phyloP scores from a whole-genome alignment of 2,888 invertebrate genomes.

The Nomada hirtipes region DNA sequence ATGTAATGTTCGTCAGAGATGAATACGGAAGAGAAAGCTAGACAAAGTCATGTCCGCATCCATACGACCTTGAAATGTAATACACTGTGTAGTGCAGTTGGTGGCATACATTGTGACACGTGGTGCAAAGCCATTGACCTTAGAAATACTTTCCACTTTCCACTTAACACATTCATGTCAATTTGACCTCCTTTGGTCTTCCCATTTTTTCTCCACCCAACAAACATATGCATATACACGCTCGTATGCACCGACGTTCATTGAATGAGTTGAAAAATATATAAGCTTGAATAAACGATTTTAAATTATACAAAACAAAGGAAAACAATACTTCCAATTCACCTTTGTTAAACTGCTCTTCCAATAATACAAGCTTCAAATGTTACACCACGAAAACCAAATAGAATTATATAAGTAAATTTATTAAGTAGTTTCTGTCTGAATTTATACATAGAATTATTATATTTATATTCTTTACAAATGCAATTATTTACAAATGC shows the following conservation, averaged over 20 bases:
- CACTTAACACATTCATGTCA: constrained; percentile 28
- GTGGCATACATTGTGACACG: constrained; percentile 57
- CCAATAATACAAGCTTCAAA: too few species aligned
- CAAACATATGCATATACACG: neutral
- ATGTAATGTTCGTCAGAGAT: constrained; percentile 35
- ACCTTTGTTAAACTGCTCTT: neutral
- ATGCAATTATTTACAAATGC: neutral
- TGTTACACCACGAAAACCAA: too few species aligned
- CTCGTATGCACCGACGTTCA: neutral
- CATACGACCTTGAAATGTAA: constrained; percentile 58
- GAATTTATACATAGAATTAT: too few species aligned
- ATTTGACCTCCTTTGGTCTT: constrained; percentile 26
- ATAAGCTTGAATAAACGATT: neutral
- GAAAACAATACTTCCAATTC: neutral
- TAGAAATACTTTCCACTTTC: constrained; percentile 58
- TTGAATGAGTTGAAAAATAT: neutral
- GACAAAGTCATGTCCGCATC: constrained; percentile 24
- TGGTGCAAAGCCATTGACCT: constrained; percentile 63
- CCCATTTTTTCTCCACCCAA: too few species aligned
- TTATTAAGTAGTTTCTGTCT: too few species aligned
- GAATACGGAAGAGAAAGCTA: constrained; percentile 59
- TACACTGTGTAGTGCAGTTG: constrained; percentile 44
- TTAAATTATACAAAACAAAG: neutral
- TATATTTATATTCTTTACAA: neutral
- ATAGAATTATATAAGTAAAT: too few species aligned